A percentile compares a stretch with the other conserved stretches of the same genome.
Conservation (phyloP, 23 tunicate species). For the Diplosoma virens region DNA sequence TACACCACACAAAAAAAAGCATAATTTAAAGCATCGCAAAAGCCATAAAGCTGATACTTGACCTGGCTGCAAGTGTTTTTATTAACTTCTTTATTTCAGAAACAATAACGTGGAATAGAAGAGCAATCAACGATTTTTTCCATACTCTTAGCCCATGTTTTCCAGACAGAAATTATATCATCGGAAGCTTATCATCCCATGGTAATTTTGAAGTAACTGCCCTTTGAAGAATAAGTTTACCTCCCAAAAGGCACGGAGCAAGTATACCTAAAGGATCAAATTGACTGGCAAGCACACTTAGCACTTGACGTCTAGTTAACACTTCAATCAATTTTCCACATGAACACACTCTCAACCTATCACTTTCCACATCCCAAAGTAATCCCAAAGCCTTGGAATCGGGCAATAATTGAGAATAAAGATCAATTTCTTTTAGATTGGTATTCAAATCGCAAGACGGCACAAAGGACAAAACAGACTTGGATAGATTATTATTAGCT, state of each 20-base stretch:
- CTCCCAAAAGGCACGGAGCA: neutral
- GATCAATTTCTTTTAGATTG: neutral
- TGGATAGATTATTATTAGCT: neutral
- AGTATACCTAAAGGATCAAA: constrained; percentile 5
- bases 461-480: neutral
- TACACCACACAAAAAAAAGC: no score
- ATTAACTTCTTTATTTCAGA: no score
- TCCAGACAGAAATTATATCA: no score
- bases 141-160: no score
- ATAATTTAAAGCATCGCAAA: no score
- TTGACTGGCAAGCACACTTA: neutral
- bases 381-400: constrained; percentile 9
- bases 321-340: neutral
- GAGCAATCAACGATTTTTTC: no score
- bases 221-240: constrained; percentile 7
- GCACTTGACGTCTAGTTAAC: constrained; percentile 5
- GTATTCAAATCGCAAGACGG: neutral
- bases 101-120: no score
- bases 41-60: no score
- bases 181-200: constrained; percentile 7
- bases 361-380: constrained; percentile 9
- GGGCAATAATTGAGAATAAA: neutral
- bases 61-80: no score
- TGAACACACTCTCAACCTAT: neutral
- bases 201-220: neutral